Conservation (phyloP, 1,140 invertebrate genomes). For the Nymphalis io region DNA sequence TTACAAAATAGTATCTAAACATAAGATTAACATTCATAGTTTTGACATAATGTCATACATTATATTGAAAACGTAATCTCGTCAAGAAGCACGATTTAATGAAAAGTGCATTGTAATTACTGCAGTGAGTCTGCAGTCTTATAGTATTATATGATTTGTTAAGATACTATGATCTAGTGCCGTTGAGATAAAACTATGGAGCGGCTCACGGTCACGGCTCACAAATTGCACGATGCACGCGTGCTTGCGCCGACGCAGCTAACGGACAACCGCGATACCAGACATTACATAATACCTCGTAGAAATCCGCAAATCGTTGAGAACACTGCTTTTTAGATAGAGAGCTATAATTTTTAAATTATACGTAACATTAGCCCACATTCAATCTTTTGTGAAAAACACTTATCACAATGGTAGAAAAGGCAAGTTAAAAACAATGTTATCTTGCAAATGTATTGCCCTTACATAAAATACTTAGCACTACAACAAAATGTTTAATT, state of each 20-base stretch:
- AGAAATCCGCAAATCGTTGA: neutral
- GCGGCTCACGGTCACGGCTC: conserved; percentile 6
- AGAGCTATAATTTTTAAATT: too few relatives aligned
- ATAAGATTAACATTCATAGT: too few relatives aligned
- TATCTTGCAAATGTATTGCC: too few relatives aligned
- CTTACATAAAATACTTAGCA: too few relatives aligned
- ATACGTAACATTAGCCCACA: too few relatives aligned
- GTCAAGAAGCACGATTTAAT: neutral
- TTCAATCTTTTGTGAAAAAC: too few relatives aligned
- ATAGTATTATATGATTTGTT: too few relatives aligned
- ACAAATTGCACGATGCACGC: conserved; percentile 19
- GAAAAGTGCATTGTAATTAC: conserved; percentile 1
- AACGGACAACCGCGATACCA: conserved; percentile 4
- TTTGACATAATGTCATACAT: neutral
- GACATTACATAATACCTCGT: conserved; percentile 15
- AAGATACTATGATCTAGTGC: conserved; percentile 1
- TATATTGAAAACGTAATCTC: neutral
- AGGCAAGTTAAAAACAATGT: too few relatives aligned
- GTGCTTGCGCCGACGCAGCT: conserved; percentile 2
- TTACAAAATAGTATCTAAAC: too few relatives aligned
- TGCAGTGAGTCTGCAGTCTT: neutral
- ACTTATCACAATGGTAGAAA: too few relatives aligned
- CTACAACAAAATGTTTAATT: too few relatives aligned
- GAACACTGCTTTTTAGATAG: too few relatives aligned
- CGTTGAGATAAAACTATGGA: neutral